Base-by-base conservation (phyloP, 2,113 vertebrate species). In the Junco hyemalis region DNA sequence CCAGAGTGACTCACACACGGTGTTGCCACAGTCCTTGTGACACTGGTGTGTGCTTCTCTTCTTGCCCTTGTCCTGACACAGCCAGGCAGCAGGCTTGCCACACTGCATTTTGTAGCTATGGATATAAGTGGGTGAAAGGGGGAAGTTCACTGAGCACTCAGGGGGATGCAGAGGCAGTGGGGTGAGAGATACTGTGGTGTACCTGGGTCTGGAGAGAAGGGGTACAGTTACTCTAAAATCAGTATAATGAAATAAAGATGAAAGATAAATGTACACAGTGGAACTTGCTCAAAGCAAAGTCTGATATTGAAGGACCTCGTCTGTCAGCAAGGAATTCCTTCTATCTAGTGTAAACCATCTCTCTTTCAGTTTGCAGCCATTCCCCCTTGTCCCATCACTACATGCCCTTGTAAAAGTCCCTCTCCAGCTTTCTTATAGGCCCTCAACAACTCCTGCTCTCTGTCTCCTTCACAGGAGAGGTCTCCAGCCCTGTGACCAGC, bases 251-350 rank as follows among this genome's bases (percentile, higher is more conserved):
- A 86, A 89, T 70, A 86, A 83, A 77, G 36, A 40, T 82, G 64
- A 31, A 69, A 70, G 68, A 72, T 56, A 69, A 82, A 80, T 40
- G 48, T 19, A 38, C 38, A 16, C 8, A 23, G 26, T 42, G 54
- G 59, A 82, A 70, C 6, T 53, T 68, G 36, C 54, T 92, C 26
- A 9, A 26, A 60, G 53, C 42, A 11, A 61, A 54, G 35, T 44
- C 42, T 79, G 61, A 28, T 50, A 8, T 2, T 35, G 11, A 66
- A 45, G 31, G 6, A 63, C 35, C 24, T 60, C 0, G 0, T 24
- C 59, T 87, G 45, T 14, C 12, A 68, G 33, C 47, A 48, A 28
- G 45, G 33, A 48, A 48, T 48, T 35, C 7, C 12, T 68, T 28
- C 14, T 21, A 35, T 35, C 33, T 6, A 14, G 7, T 48, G 24